phyloP scores from a whole-genome alignment of 2,797 vertebrate species.

The Alauda arvensis region DNA sequence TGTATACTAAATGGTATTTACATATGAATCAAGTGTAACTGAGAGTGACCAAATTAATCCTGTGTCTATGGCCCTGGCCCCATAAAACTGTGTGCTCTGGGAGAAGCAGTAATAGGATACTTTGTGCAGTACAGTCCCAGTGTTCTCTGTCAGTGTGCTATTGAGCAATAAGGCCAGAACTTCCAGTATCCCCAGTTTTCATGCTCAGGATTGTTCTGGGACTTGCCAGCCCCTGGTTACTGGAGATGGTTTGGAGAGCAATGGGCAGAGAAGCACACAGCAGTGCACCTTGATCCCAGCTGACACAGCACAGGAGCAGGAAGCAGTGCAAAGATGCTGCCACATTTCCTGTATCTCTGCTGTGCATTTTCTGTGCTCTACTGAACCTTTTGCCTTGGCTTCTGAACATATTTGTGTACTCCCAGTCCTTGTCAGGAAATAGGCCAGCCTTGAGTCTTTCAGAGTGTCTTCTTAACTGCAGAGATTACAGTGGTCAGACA shows the following conservation, averaged over 20 bases:
- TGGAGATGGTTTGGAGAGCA: not conserved
- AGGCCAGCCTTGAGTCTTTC: not conserved
- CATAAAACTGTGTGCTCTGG: not conserved
- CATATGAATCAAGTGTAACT: not conserved
- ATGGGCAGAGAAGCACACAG: not conserved
- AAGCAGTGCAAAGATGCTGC: not conserved
- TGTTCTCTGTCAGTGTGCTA: not conserved
- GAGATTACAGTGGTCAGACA: not conserved
- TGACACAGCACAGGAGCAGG: rapidly evolving
- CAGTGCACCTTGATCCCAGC: not conserved
- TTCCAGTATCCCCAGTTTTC: not conserved
- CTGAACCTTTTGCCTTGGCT: not conserved
- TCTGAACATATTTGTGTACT: not conserved
- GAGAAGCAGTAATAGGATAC: not conserved
- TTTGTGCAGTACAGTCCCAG: too few species aligned
- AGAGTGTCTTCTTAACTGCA: not conserved
- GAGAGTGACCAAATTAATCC: not conserved
- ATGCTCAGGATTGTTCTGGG: not conserved
- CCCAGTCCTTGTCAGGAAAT: not conserved
- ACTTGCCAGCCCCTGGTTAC: not conserved
- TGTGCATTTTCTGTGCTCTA: not conserved
- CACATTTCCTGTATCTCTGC: not conserved
- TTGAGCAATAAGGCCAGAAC: not conserved
- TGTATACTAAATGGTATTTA: not conserved
- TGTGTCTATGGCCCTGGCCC: not conserved